A percentile compares a stretch with the other conserved stretches of the same genome.
Evolutionary conservation across 2,888 invertebrate species (phyloP).

Genomic region (Philonicus albiceps): DNA sequence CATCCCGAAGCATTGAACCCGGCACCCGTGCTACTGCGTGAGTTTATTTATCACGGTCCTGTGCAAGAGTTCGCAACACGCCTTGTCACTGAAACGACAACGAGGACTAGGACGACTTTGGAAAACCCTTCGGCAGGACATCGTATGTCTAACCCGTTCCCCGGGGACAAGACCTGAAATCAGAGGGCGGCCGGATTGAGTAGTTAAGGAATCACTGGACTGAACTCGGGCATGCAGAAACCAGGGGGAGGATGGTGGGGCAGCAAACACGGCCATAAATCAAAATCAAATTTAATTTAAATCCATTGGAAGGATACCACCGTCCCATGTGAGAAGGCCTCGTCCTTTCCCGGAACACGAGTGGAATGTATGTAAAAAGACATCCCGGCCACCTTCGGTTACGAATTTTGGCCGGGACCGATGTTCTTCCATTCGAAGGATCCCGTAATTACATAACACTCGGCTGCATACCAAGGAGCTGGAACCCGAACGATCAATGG

Average conservation of each 20-base stretch:
- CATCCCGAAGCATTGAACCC: not conserved
- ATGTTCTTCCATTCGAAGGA: not conserved
- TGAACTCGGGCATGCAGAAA: not conserved
- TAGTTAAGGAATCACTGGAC: slow-evolving; percentile 2
- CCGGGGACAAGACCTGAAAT: not conserved
- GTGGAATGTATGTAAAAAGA: slow-evolving; percentile 2
- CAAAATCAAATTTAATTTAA: slow-evolving; percentile 45
- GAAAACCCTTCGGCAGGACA: not conserved
- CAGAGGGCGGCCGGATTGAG: not conserved
- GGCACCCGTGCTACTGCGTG: not conserved
- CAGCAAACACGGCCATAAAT: slow-evolving; percentile 38
- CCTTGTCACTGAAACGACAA: not conserved
- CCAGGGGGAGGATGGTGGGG: not conserved
- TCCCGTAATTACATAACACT: slow-evolving; percentile 10
- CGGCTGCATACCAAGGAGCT: not conserved
- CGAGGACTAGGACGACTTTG: not conserved
- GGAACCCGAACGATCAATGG: not conserved
- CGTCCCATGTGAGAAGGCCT: not conserved
- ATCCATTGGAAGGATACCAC: slow-evolving; percentile 27
- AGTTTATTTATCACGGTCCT: not conserved
- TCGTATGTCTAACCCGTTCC: slow-evolving; percentile 15
- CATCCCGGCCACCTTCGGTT: not conserved
- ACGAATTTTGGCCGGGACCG: not conserved
- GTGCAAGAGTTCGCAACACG: not conserved
- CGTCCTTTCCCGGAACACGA: not conserved